Conservation (phyloP, 2,113 vertebrate species). For the Cyanoliseus patagonus region DNA sequence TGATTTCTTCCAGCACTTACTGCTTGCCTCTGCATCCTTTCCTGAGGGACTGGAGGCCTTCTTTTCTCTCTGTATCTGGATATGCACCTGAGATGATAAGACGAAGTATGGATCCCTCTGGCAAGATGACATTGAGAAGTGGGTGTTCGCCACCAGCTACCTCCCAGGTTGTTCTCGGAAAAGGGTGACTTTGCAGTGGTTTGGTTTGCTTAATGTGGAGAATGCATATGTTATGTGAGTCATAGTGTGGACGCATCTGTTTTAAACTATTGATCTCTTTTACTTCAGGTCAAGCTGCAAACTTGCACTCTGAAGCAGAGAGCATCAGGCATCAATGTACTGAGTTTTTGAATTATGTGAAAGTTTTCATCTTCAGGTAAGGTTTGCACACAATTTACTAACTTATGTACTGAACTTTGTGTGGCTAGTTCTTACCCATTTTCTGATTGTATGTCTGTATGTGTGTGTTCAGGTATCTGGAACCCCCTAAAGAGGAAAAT, state of each 20-base stretch:
- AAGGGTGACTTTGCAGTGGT: not conserved
- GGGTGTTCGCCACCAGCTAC: not conserved
- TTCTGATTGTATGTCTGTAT: not conserved
- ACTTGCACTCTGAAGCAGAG: conserved; percentile 86
- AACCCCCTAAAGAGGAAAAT: conserved; percentile 62
- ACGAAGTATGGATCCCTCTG: not conserved
- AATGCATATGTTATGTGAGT: not conserved
- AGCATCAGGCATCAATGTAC: conserved; percentile 86
- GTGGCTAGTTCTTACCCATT: not conserved
- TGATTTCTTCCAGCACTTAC: not conserved
- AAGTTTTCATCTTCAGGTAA: conserved; percentile 94
- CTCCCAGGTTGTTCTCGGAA: not conserved
- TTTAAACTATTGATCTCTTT: conserved; percentile 15
- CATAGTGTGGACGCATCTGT: not conserved
- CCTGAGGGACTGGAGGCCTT: not conserved
- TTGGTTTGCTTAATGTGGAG: not conserved
- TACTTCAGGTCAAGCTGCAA: conserved; percentile 84
- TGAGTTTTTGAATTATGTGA: conserved; percentile 91
- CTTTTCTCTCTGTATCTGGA: not conserved
- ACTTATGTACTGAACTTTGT: not conserved
- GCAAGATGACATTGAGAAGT: not conserved
- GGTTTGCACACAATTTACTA: not conserved
- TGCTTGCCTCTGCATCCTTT: not conserved
- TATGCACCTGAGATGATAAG: not conserved
- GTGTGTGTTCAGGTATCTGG: conserved; percentile 78